Evolutionary conservation across 2,113 vertebrate genomes (phyloP).

Genomic region (Hippoglossus stenolepis): DNA sequence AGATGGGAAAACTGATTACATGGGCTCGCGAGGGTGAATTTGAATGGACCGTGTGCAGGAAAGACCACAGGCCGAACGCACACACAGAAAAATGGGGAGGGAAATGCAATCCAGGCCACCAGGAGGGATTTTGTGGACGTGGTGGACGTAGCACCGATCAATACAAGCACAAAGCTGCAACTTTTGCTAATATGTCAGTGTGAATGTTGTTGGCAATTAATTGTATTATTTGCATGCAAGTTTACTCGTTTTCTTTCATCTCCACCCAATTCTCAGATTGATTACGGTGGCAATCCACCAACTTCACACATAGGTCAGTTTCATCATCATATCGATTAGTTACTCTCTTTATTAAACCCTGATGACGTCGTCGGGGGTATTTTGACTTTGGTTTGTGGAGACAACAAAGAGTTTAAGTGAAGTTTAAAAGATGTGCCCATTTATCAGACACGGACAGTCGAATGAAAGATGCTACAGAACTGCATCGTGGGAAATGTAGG

Average conservation of each 20-base stretch:
- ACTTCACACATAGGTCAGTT: neutral
- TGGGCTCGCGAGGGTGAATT: too few species aligned
- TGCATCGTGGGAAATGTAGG: too few species aligned
- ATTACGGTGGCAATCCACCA: neutral
- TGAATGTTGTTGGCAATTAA: neutral
- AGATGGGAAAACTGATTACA: too few species aligned
- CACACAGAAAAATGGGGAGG: too few species aligned
- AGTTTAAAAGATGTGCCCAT: too few species aligned
- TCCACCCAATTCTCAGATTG: neutral
- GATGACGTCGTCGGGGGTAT: neutral
- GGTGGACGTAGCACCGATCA: slow-evolving; percentile 2
- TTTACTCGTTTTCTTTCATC: neutral
- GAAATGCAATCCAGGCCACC: too few species aligned
- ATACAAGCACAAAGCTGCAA: slow-evolving; percentile 1
- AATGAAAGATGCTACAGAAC: too few species aligned
- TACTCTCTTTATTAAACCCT: neutral
- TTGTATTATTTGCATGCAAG: neutral
- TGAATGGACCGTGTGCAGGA: too few species aligned
- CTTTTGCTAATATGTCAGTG: neutral
- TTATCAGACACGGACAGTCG: too few species aligned
- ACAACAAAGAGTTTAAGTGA: too few species aligned
- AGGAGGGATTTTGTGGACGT: slow-evolving; percentile 33
- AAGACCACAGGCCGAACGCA: too few species aligned
- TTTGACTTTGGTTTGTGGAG: too few species aligned
- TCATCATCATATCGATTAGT: neutral